Evolutionary conservation across 2,113 vertebrate species (phyloP).

Genomic region (Anthoscopus minutus): DNA sequence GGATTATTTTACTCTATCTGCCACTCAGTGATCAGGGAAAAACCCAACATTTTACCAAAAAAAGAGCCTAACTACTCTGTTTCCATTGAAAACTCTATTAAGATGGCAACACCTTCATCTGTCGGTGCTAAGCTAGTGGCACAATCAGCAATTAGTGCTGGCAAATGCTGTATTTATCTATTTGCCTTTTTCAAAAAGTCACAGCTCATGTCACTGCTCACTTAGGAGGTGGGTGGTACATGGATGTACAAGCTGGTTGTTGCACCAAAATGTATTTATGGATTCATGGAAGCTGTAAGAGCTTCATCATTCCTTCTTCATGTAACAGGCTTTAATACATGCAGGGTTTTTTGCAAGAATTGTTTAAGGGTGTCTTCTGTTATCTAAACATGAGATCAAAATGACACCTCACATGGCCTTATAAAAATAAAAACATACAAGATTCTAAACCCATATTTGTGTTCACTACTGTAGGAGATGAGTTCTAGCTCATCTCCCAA

Average conservation of each 20-base stretch:
- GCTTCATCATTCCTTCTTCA: neutral
- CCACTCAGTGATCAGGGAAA: neutral
- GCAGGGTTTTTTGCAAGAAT: neutral
- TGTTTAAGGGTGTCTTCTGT: neutral
- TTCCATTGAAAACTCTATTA: neutral
- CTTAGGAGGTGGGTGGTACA: neutral
- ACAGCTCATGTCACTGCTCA: neutral
- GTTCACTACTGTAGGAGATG: neutral
- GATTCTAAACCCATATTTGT: neutral
- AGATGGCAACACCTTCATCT: neutral
- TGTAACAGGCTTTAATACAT: neutral
- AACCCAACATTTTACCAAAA: neutral
- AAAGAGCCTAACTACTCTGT: neutral
- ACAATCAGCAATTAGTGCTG: neutral
- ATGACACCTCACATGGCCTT: neutral
- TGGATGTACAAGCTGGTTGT: neutral
- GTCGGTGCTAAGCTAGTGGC: fast-evolving
- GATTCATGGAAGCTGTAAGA: neutral
- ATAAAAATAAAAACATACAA: neutral
- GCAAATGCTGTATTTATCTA: neutral
- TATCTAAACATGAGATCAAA: neutral
- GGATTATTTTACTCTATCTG: neutral
- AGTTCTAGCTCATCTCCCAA: neutral
- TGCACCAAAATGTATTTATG: neutral
- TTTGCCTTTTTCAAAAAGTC: neutral